Evolutionary conservation across 2,888 invertebrate genomes (phyloP).

Genomic region (Pammene aurita): DNA sequence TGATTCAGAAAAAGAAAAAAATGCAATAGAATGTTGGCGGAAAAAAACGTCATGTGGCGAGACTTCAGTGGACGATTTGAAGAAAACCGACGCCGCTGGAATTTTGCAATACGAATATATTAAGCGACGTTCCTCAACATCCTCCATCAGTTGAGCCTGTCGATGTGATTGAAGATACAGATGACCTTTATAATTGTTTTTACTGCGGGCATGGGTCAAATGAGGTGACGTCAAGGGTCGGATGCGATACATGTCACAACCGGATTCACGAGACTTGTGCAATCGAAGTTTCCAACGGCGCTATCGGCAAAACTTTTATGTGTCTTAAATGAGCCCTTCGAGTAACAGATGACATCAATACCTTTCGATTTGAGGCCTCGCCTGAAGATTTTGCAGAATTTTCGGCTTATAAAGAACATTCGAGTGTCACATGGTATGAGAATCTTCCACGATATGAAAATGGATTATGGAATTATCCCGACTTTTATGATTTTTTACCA

Average conservation of each 20-base stretch:
- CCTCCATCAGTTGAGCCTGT: neutral
- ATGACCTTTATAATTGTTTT: neutral
- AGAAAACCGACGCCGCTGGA: neutral
- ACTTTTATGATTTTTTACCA: neutral
- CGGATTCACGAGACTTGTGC: neutral
- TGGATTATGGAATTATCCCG: neutral
- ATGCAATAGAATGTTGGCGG: conserved; percentile 22
- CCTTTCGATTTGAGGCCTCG: neutral
- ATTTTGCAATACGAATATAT: too few species aligned
- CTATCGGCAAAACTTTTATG: neutral
- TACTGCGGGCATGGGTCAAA: neutral
- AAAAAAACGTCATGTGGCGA: neutral
- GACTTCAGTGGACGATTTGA: conserved; percentile 8
- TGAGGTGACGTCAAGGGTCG: neutral
- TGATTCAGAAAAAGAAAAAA: too few species aligned
- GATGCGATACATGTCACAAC: neutral
- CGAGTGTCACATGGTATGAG: neutral
- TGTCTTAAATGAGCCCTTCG: too few species aligned
- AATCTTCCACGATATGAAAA: conserved; percentile 2
- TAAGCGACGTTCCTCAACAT: neutral
- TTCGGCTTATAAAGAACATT: neutral
- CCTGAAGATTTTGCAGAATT: neutral
- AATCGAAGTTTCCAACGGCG: neutral
- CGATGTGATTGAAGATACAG: too few species aligned
- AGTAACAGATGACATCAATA: too few species aligned